Conservation (phyloP, 1,140 invertebrate species). For the Magallana gigas region DNA sequence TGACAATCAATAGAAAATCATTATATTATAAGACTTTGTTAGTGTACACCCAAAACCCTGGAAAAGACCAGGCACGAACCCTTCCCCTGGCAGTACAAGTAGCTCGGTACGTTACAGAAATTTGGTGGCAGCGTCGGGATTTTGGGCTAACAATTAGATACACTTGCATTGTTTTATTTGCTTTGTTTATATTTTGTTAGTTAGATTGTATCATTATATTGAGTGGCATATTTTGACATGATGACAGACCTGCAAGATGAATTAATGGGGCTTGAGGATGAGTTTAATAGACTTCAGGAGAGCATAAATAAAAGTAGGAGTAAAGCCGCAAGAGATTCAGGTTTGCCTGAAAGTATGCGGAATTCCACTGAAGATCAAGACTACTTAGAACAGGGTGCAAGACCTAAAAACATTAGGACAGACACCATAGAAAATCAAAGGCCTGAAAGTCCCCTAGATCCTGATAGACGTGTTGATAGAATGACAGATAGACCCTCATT, state of each 20-base stretch:
- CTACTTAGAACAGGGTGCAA: neutral
- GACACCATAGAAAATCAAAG: neutral
- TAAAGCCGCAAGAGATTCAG: neutral
- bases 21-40: neutral
- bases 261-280: neutral
- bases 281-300: neutral
- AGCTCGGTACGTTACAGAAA: conserved; percentile 13
- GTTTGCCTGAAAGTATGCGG: neutral
- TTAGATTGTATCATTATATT: neutral
- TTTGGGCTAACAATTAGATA: neutral
- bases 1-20: neutral
- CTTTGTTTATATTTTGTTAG: neutral
- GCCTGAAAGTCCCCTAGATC: neutral
- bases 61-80: neutral
- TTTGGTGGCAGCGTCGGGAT: neutral
- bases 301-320: neutral
- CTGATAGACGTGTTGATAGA: neutral
- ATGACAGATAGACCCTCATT: neutral
- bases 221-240: neutral
- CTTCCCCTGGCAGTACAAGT: neutral
- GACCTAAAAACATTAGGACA: neutral
- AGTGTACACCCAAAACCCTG: neutral
- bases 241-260: neutral
- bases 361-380: neutral
- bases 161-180: neutral